Evolutionary conservation across 2,888 invertebrate genomes (phyloP).

Genomic region (Osedax frankpressi): DNA sequence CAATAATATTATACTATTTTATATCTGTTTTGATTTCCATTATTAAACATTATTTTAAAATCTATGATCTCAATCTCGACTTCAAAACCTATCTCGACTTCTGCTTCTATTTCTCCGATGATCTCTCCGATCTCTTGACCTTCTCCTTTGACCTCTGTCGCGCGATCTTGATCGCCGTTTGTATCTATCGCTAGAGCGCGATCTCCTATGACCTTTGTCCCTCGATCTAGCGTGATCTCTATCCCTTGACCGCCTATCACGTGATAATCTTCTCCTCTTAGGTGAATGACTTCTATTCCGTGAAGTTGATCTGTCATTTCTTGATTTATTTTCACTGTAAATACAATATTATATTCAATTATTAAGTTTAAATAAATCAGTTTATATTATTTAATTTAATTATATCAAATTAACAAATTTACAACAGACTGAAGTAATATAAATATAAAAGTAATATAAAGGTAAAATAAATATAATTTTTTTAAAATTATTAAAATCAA

Average conservation of each 20-base stretch:
- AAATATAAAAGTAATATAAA: too few relatives aligned
- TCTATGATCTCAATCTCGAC: too few relatives aligned
- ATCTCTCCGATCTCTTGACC: constrained; percentile 19
- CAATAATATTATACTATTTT: too few relatives aligned
- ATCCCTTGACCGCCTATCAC: constrained; percentile 23
- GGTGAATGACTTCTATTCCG: not conserved
- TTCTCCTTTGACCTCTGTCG: constrained; percentile 25
- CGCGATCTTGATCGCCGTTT: constrained; percentile 26
- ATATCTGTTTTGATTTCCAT: too few relatives aligned
- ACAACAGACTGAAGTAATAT: not conserved
- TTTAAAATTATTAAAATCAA: too few relatives aligned
- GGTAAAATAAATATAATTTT: too few relatives aligned
- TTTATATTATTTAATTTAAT: not conserved
- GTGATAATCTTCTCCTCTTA: not conserved
- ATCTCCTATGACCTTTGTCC: constrained; percentile 15
- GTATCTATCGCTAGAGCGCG: constrained; percentile 18
- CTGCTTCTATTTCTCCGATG: constrained; percentile 16
- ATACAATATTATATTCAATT: too few relatives aligned
- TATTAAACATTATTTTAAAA: too few relatives aligned
- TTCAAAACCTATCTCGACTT: not conserved
- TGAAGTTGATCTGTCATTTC: not conserved
- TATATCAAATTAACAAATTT: not conserved
- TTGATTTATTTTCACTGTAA: too few relatives aligned
- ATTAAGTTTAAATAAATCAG: too few relatives aligned
- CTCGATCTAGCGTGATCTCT: constrained; percentile 27